Percentiles rank a stretch among this genome's conserved stretches.
Evolutionary conservation across 2,797 vertebrate genomes (phyloP).

Genomic region (Manis pentadactyla): DNA sequence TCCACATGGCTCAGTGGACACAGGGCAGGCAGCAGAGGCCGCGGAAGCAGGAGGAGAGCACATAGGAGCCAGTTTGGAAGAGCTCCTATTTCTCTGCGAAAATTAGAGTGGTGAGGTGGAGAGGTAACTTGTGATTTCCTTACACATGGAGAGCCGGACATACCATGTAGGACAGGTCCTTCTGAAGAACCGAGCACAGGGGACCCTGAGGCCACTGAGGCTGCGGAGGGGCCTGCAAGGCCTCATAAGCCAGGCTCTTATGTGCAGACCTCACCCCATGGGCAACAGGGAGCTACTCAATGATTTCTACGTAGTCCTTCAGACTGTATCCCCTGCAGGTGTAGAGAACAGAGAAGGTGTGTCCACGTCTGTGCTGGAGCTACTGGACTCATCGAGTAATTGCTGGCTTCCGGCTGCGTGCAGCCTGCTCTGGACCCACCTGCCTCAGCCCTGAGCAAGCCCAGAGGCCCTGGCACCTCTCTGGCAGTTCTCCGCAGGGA

Average conservation of each 20-base stretch:
- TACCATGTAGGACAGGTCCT: not conserved
- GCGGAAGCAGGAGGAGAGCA: no score
- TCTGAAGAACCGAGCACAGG: not conserved
- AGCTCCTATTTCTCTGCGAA: not conserved
- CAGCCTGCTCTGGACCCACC: no score
- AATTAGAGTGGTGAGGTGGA: not conserved
- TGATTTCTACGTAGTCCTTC: not conserved
- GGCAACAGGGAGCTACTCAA: fast-evolving
- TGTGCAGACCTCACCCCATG: not conserved
- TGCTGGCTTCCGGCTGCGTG: not conserved
- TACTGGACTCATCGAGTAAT: no score
- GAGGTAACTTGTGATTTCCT: not conserved
- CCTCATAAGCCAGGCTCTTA: fast-evolving
- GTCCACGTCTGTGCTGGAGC: not conserved
- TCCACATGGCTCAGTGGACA: fast-evolving
- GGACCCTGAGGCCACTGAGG: no score
- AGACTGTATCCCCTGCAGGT: not conserved
- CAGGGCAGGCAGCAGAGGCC: no score
- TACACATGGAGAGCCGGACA: not conserved
- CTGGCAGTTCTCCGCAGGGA: not conserved
- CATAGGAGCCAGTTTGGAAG: not conserved
- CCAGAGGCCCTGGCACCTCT: not conserved
- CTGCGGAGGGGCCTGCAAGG: not conserved
- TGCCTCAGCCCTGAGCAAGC: not conserved
- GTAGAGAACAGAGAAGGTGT: no score